Base-by-base conservation (phyloP, 2,797 vertebrate species). In the Poeciliopsis infans region DNA sequence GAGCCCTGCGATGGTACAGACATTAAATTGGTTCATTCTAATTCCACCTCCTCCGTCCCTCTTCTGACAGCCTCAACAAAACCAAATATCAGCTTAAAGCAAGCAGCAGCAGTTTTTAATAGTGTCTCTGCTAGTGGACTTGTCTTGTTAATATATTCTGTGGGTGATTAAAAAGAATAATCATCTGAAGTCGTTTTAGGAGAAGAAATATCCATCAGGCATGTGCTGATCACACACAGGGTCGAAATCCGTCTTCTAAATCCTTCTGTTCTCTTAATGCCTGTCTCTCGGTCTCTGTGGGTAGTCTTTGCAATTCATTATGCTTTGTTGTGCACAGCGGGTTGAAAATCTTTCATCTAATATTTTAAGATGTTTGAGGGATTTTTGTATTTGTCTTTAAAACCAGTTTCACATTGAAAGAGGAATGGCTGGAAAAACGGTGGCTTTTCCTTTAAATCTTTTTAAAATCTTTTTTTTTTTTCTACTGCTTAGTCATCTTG, bases 21-120 rank as follows among this genome's bases (percentile, higher is more conserved):
- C 79, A 84, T 87, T 70, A 88, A 39, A 87, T 88, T 71, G 81
- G 75, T 86, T 91, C 81, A 74, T 90, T 90, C 76, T 74, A 85
- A 82, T 88, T 83, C 82, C 80, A 83, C 78, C 77, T 85, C 61
- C 28, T 76, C 43, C 46, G 41, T 81, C 83, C 72, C 79, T 49
- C 47, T 12, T 66, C 59, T 81, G 79, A 75, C 78, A 79, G 66
- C 79, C 78, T 85, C 74, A 66, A 46, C 82, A 87, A 89, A 80
- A 85, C 84, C 18, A 53, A 7, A 20, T 46, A 71, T 77, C 45
- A 43, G 76, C 55, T 74, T 8, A 5, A 72, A 55, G 43, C 81
- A 73, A 28, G 72, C 23, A 72, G 43, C 12, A 51, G 66, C 4
- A 39, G 51, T 55, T 85, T 82, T 80, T 76, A 33, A 71, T 51